A percentile compares a stretch with the other conserved stretches of the same genome.
phyloP scores from a whole-genome alignment of 1,140 invertebrate species.

The Psix sp. region DNA sequence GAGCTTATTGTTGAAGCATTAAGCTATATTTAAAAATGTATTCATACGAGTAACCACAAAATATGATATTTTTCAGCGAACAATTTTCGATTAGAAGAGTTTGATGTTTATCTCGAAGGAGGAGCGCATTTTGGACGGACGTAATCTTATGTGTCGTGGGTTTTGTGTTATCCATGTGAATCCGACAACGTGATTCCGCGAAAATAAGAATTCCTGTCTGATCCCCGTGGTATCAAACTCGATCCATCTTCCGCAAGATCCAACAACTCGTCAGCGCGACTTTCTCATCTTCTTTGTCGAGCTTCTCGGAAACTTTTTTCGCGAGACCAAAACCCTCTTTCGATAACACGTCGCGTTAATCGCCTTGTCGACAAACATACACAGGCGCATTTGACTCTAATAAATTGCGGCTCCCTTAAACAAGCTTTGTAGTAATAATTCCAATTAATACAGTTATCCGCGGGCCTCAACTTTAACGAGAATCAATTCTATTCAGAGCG shows the following conservation, averaged over 20 bases:
- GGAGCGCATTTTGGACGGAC: conserved; percentile 39
- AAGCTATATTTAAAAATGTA: too few species aligned
- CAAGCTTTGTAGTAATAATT: too few species aligned
- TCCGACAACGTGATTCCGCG: conserved; percentile 45
- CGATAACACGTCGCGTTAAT: conserved; percentile 22
- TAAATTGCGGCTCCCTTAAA: too few species aligned
- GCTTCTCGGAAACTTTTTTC: conserved; percentile 29
- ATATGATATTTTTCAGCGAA: conserved; percentile 1
- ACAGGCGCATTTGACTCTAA: too few species aligned
- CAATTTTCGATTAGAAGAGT: conserved; percentile 2
- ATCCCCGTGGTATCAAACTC: conserved; percentile 51
- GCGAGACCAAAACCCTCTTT: conserved; percentile 8
- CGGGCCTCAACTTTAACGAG: too few species aligned
- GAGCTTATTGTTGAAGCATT: too few species aligned
- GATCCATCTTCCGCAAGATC: conserved; percentile 48
- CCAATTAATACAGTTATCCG: too few species aligned
- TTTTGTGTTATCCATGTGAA: conserved; percentile 40
- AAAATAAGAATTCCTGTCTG: conserved; percentile 57
- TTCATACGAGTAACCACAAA: too few species aligned
- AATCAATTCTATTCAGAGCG: too few species aligned
- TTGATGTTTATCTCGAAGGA: conserved; percentile 24
- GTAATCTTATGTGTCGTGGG: conserved; percentile 42
- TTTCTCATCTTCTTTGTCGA: conserved; percentile 28
- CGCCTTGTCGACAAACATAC: conserved; percentile 3
- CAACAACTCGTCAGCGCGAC: conserved; percentile 37